These are phyloP conservation scores for Leuciscus idus DNA, from an alignment of 2,113 vertebrate species.

Conservation along the genomic window DNA sequence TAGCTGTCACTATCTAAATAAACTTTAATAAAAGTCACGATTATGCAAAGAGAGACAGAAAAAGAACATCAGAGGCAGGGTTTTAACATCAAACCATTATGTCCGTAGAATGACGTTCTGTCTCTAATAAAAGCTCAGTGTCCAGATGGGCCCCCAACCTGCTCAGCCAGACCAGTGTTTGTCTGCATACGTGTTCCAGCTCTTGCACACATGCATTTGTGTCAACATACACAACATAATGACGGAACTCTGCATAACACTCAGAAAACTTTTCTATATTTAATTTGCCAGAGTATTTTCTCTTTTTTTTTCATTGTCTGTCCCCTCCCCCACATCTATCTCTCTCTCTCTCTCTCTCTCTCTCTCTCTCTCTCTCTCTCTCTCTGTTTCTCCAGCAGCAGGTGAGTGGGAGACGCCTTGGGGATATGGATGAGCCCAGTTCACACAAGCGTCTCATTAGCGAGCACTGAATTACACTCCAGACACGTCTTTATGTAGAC, in stretches of 20 bases:
- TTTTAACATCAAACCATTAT: slow-evolving; percentile 61
- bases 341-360: slow-evolving; percentile 12
- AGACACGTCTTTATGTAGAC: slow-evolving; percentile 84
- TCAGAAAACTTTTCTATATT: not conserved
- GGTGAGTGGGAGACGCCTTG: slow-evolving; percentile 75
- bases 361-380: slow-evolving; percentile 1
- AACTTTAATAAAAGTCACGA: not conserved
- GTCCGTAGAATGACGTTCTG: slow-evolving; percentile 55
- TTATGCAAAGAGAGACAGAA: not conserved
- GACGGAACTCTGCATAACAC: not conserved
- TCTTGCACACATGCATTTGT: not conserved
- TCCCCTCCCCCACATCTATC: not conserved
- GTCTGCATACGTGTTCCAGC: not conserved
- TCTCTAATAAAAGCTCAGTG: slow-evolving; percentile 46
- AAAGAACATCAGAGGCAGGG: slow-evolving; percentile 47
- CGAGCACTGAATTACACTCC: slow-evolving; percentile 81
- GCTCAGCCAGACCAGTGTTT: slow-evolving; percentile 46
- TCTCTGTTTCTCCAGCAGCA: slow-evolving; percentile 61
- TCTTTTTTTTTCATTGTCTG: not conserved
- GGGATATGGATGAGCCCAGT: slow-evolving; percentile 76
- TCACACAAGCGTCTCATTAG: slow-evolving; percentile 85
- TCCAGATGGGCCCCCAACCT: slow-evolving; percentile 60
- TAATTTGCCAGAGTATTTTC: not conserved
- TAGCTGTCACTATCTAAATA: too few species aligned
- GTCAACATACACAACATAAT: not conserved